Conservation (phyloP, 2,113 vertebrate genomes). For the Siphamia tubifer region DNA sequence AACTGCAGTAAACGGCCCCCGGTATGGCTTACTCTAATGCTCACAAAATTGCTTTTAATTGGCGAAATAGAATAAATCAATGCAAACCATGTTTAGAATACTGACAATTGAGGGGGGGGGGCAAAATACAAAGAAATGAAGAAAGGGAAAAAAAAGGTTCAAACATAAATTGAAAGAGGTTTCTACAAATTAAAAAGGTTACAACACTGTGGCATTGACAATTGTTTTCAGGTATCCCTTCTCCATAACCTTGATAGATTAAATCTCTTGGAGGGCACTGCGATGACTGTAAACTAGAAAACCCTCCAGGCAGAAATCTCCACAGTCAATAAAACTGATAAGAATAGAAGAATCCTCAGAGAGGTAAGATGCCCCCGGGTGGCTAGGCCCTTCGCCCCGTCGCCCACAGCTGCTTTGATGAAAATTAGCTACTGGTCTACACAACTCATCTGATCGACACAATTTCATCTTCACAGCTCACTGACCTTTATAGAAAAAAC, state of each 20-base stretch:
- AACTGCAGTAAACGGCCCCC: conserved; percentile 56
- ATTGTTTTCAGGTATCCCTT: neutral
- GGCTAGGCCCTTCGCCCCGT: neutral
- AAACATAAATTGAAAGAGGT: neutral
- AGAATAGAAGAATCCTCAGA: conserved; percentile 33
- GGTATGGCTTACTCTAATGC: conserved; percentile 66
- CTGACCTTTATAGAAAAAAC: conserved; percentile 73
- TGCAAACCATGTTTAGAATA: conserved; percentile 60
- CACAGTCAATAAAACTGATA: conserved; percentile 23
- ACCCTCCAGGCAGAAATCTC: conserved; percentile 14
- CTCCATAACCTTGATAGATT: neutral
- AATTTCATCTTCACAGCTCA: conserved; percentile 53
- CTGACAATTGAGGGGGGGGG: conserved; percentile 6
- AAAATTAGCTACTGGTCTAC: conserved; percentile 65
- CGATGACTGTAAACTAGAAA: neutral
- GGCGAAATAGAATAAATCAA: conserved; percentile 70
- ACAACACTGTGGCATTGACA: neutral
- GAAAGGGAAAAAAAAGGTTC: neutral
- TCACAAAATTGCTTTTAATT: conserved; percentile 78
- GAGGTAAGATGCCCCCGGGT: neutral
- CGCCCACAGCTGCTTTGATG: conserved; percentile 60
- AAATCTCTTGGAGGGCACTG: too few relatives aligned
- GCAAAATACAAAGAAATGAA: neutral
- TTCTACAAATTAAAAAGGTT: conserved; percentile 2
- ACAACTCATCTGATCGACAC: conserved; percentile 56